Percentiles rank a stretch among this genome's conserved stretches.
These are phyloP conservation scores for Australoheros scitulus DNA, from an alignment of 2,113 vertebrate genomes.

Conservation along the genomic window DNA sequence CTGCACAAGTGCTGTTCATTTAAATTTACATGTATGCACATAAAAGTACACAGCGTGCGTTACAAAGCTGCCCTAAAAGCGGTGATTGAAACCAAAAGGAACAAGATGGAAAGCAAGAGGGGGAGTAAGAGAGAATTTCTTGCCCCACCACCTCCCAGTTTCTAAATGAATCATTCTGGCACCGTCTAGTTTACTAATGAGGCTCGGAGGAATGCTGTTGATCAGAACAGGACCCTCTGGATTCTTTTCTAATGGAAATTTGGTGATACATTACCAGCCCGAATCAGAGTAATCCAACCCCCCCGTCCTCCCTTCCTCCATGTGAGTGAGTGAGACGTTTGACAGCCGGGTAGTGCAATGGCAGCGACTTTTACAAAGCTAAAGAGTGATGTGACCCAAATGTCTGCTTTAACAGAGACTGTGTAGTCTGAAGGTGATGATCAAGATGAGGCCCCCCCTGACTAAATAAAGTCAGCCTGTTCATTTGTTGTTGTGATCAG, in stretches of 20 bases:
- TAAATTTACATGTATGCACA: constrained; percentile 28
- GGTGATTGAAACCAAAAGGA: constrained; percentile 33
- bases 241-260: constrained; percentile 72
- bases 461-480: constrained; percentile 2
- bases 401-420: neutral
- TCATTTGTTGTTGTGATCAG: neutral
- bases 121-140: neutral
- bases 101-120: neutral
- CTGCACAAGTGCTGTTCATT: neutral
- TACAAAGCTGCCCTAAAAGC: constrained; percentile 34
- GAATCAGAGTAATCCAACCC: neutral
- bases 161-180: constrained; percentile 64
- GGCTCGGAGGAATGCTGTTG: constrained; percentile 62
- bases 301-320: neutral
- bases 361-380: constrained; percentile 7
- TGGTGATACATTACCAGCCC: constrained; percentile 26
- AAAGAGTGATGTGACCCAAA: constrained; percentile 4
- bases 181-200: constrained; percentile 73
- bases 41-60: constrained; percentile 5
- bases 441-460: neutral
- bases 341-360: constrained; percentile 4
- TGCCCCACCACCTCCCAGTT: constrained; percentile 1
- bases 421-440: neutral
- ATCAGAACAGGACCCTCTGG: constrained; percentile 60
- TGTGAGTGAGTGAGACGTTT: constrained; percentile 24